These are phyloP conservation scores for Tipula lateralis DNA, from an alignment of 2,888 invertebrate genomes.

Conservation along the genomic window DNA sequence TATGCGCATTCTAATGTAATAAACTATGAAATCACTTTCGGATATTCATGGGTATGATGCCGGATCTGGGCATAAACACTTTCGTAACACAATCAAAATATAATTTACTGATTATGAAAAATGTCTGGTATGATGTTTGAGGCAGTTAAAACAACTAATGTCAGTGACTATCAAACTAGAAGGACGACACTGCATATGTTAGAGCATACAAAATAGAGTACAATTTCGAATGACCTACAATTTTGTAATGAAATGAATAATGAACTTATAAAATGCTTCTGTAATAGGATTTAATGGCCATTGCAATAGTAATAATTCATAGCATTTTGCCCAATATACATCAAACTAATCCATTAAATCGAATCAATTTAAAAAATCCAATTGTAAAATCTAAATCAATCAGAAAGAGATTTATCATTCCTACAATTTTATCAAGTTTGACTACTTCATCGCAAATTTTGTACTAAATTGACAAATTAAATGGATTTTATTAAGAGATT, in stretches of 20 bases:
- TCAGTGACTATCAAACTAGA: too few relatives aligned
- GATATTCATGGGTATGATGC: constrained; percentile 25
- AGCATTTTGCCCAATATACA: too few relatives aligned
- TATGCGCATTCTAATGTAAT: constrained; percentile 20
- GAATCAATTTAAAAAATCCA: background rate
- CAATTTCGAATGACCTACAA: too few relatives aligned
- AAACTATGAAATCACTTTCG: constrained; percentile 27
- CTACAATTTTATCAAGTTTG: background rate
- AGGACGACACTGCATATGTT: too few relatives aligned
- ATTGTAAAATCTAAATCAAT: background rate
- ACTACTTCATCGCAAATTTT: background rate
- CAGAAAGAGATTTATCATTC: background rate
- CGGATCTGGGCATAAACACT: background rate
- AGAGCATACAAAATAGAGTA: too few relatives aligned
- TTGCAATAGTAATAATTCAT: too few relatives aligned
- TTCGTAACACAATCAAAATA: constrained; percentile 27
- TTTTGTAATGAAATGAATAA: too few relatives aligned
- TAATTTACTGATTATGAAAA: constrained; percentile 26
- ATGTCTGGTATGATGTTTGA: constrained; percentile 28
- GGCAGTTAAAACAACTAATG: too few relatives aligned
- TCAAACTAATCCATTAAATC: background rate
- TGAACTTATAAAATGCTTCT: too few relatives aligned
- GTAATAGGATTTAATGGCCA: too few relatives aligned
- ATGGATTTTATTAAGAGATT: background rate
- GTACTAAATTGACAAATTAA: background rate